Base-by-base conservation (phyloP, 2,113 vertebrate genomes). In the Catharus minimus region DNA sequence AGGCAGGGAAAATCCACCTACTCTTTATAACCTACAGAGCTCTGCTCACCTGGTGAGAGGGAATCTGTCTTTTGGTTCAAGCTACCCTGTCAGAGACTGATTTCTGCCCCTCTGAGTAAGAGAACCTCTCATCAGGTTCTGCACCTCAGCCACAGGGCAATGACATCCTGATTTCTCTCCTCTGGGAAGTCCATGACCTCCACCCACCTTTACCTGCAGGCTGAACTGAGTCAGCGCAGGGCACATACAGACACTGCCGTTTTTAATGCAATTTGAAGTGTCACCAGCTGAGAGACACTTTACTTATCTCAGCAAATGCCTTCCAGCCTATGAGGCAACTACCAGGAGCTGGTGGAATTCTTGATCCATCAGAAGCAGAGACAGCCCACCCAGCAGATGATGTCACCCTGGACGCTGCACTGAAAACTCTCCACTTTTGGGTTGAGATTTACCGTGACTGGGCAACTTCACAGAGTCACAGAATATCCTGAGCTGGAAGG, bases 361-460 rank as follows among this genome's bases (percentile, higher is more conserved):
- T 32, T 2, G 1, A 21, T 26, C 27, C 39, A 7, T 18, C 52
- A 28, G 47, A n/a, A 64, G 49, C 60, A 22, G 14, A 46, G 58
- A 44, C 9, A 17, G 46, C 19, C 5, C 7, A 22, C 14, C 15
- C 32, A 47, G 86, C 72, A n/a, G 46, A 16, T 4, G 33, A 39
- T 20, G 38, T 11, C 84, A 7, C 13, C n/a, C 38, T 26, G 24
- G 27, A 28, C 64, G 30, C 43, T 52, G 47, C 13, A 27, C 24
- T 20, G 27, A 19, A 49, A 60, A 55, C 15, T 13, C 50, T 41
- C 5, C 1, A 23, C 14, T 15, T 79, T 67, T 13, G 28, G 33
- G 28, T 3, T 20, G 13, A 38, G 32, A 55, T 69, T 43, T 23
- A n/a, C 20, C 0, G 0, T 2, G 3, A 30, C 41, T 6, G 12